phyloP scores from a whole-genome alignment of 2,888 invertebrate species.

The Sicus ferrugineus region DNA sequence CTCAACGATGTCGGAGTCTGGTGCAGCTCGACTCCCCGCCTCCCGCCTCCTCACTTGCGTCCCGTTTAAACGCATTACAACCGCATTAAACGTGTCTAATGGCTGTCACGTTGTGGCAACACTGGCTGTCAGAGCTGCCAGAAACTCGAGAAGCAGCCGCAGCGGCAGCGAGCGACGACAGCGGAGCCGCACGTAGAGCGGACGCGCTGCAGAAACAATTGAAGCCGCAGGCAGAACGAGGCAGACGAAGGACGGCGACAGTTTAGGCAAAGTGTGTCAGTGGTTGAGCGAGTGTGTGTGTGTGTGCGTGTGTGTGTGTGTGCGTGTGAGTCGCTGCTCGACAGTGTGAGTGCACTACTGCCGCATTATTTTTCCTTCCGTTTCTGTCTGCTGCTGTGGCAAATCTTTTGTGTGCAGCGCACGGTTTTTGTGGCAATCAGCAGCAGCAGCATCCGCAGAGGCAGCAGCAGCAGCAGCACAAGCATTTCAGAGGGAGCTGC shows the following conservation, averaged over 20 bases:
- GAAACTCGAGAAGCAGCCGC: not conserved
- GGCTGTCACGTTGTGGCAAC: slow-evolving; percentile 11
- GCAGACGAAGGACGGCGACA: slow-evolving; percentile 29
- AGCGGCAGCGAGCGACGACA: slow-evolving; percentile 8
- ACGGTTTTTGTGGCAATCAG: slow-evolving; percentile 5
- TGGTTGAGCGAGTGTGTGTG: not conserved
- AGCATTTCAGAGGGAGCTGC: not conserved
- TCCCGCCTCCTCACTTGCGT: no score
- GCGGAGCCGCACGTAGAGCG: not conserved
- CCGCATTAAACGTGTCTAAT: slow-evolving; percentile 16
- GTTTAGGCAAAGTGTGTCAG: slow-evolving; percentile 24
- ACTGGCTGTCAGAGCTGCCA: not conserved
- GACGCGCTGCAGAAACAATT: not conserved
- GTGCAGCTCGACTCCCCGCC: no score
- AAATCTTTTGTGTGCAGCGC: not conserved
- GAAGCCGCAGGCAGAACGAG: slow-evolving; percentile 26
- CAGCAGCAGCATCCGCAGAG: not conserved
- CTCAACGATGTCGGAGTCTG: not conserved
- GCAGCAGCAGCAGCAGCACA: not conserved
- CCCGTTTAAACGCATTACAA: slow-evolving; percentile 4
- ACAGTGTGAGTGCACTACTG: not conserved
- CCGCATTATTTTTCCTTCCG: not conserved
- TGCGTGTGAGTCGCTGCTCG: not conserved
- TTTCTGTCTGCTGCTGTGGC: not conserved
- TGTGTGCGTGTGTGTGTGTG: slow-evolving; percentile 11